Evolutionary conservation across 2,797 vertebrate species (phyloP).

Genomic region (Anableps anableps): DNA sequence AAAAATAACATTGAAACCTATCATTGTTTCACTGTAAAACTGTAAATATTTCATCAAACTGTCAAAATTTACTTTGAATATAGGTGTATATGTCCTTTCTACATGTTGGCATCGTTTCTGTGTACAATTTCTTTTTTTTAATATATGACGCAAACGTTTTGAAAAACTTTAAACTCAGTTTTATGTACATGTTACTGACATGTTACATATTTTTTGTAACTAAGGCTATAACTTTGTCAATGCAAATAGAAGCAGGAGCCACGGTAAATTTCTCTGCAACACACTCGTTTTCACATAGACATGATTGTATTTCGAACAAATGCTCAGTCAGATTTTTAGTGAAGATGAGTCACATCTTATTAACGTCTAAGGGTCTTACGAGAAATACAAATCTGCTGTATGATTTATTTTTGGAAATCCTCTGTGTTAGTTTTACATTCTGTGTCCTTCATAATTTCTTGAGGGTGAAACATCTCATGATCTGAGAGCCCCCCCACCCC

Average conservation of each 20-base stretch:
- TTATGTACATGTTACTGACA: not conserved
- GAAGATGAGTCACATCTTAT: constrained; percentile 11
- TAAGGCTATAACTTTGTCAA: too few species aligned
- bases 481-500: not conserved
- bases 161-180: too few species aligned
- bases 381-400: constrained; percentile 15
- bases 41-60: not conserved
- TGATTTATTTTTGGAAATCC: constrained; percentile 4
- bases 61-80: not conserved
- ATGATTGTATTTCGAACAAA: constrained; percentile 17
- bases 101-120: not conserved
- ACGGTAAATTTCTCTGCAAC: constrained; percentile 10
- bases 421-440: not conserved
- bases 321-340: constrained; percentile 21
- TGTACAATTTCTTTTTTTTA: not conserved
- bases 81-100: not conserved
- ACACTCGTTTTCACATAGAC: constrained; percentile 2
- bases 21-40: not conserved
- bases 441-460: constrained; percentile 48
- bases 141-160: too few species aligned
- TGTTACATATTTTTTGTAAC: not conserved
- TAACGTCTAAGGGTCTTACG: constrained; percentile 14
- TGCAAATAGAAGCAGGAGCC: not conserved
- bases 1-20: not conserved
- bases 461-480: constrained; percentile 39